Evolutionary conservation across 2,113 vertebrate species (phyloP).

Genomic region (Triplophysa dalaica): DNA sequence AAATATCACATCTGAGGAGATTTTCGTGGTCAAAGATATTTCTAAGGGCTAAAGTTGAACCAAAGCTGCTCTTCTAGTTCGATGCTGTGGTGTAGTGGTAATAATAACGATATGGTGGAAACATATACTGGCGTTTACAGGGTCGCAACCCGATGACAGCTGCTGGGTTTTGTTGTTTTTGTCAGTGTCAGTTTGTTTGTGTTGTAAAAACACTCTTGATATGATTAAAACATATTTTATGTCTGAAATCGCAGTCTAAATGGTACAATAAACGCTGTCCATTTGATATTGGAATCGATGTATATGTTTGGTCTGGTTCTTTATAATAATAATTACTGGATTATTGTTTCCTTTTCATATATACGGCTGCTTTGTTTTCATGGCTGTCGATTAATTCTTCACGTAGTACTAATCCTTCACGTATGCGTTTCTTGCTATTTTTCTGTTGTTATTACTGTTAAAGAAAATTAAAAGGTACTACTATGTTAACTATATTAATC

Average conservation of each 20-base stretch:
- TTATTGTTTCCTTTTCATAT: neutral
- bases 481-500: neutral
- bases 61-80: neutral
- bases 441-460: neutral
- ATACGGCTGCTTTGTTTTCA: slow-evolving; percentile 4
- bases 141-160: slow-evolving; percentile 45
- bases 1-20: slow-evolving; percentile 14
- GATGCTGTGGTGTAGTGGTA: neutral
- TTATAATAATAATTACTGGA: neutral
- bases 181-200: slow-evolving; percentile 18
- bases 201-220: neutral
- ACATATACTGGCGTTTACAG: neutral
- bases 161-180: slow-evolving; percentile 40
- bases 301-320: neutral
- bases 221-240: neutral
- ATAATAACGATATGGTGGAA: neutral
- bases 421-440: too few species aligned
- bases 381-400: neutral
- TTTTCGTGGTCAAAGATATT: neutral
- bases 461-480: neutral
- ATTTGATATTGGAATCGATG: neutral
- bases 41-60: slow-evolving; percentile 24
- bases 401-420: neutral
- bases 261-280: neutral
- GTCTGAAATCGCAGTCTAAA: neutral